Conservation (phyloP, 2,888 invertebrate genomes). For the Gastracanthus pulcherrimus region DNA sequence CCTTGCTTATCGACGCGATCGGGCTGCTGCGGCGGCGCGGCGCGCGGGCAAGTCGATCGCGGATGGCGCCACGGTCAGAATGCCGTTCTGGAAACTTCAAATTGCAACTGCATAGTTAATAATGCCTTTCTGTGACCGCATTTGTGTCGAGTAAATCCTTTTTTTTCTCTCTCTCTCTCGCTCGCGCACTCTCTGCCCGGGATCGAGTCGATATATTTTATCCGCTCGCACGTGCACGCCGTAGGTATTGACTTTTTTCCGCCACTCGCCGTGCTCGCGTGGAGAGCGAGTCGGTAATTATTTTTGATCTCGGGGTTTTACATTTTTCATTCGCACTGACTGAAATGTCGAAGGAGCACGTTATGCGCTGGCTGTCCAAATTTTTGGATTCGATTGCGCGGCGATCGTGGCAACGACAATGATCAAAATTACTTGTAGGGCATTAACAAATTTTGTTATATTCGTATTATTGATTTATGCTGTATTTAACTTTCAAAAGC, state of each 20-base stretch:
- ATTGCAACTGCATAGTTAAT: conserved; percentile 55
- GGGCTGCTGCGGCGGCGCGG: background rate
- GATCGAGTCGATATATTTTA: conserved; percentile 44
- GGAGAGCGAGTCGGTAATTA: conserved; percentile 21
- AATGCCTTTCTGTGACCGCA: conserved; percentile 46
- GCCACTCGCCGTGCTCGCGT: conserved; percentile 3
- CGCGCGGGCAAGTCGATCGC: conserved; percentile 23
- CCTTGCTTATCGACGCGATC: conserved; percentile 57
- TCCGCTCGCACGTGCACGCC: conserved; percentile 11
- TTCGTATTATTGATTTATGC: too few relatives aligned
- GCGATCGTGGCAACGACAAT: too few relatives aligned
- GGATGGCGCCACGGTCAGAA: conserved; percentile 53
- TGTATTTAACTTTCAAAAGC: too few relatives aligned
- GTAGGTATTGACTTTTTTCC: conserved; percentile 2
- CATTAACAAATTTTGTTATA: too few relatives aligned
- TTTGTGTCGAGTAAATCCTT: conserved; percentile 23
- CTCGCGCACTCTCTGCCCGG: background rate
- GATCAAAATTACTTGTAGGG: too few relatives aligned
- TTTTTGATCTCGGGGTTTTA: conserved; percentile 38
- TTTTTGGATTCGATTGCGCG: background rate
- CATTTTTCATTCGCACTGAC: conserved; percentile 33
- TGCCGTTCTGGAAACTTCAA: conserved; percentile 56
- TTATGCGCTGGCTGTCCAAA: conserved; percentile 13
- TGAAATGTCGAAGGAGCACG: conserved; percentile 22
- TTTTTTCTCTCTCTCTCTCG: background rate